Conservation (phyloP, 2,113 vertebrate genomes). For the Cavia porcellus region DNA sequence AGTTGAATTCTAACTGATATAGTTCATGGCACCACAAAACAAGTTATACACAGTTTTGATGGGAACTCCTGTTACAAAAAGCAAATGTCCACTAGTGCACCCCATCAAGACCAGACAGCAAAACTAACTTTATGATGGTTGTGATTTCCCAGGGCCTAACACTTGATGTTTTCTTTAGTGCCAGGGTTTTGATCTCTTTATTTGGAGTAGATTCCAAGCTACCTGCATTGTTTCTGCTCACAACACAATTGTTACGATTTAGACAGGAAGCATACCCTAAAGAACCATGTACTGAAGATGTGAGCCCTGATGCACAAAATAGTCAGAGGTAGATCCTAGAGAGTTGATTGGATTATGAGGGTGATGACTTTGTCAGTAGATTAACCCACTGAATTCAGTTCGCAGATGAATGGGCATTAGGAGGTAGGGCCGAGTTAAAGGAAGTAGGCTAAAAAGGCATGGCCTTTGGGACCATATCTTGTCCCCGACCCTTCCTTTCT, state of each 20-base stretch:
- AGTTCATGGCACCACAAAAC: not conserved
- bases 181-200: not conserved
- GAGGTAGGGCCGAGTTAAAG: not conserved
- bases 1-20: not conserved
- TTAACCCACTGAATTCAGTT: not conserved
- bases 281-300: not conserved
- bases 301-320: not conserved
- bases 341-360: not conserved
- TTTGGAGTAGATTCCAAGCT: not conserved
- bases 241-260: not conserved
- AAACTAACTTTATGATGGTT: not conserved
- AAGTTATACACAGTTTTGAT: not conserved
- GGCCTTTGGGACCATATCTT: not conserved
- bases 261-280: not conserved
- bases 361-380: not conserved
- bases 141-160: not conserved
- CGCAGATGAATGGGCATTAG: not conserved
- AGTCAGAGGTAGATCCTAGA: not conserved
- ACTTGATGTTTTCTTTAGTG: not conserved
- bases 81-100: not conserved
- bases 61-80: not conserved
- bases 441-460: not conserved
- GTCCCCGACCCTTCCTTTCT: not conserved
- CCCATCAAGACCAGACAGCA: not conserved
- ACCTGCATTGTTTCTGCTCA: not conserved